Percentiles rank a stretch among this genome's conserved stretches.
phyloP scores from a whole-genome alignment of 2,113 vertebrate genomes.

The Aplodontia rufa region DNA sequence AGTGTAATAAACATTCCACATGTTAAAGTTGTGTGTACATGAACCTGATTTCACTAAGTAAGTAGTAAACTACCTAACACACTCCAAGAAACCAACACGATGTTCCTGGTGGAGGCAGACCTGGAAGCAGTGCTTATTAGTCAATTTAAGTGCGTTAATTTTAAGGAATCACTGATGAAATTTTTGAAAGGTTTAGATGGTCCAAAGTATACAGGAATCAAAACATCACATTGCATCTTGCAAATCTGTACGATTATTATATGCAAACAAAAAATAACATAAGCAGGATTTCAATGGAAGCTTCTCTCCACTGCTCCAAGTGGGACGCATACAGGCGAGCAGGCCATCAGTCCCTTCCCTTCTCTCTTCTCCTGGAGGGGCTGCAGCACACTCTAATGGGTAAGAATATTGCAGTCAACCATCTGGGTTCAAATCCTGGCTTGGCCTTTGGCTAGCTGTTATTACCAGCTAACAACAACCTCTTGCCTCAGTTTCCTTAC shows the following conservation, averaged over 20 bases:
- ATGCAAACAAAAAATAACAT: background rate
- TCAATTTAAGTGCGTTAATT: background rate
- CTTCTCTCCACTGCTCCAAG: background rate
- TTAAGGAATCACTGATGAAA: background rate
- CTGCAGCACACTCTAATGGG: background rate
- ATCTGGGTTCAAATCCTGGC: background rate
- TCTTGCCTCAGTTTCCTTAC: background rate
- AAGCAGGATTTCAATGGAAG: background rate
- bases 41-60: background rate
- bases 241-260: no score
- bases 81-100: no score
- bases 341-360: no score
- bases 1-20: background rate
- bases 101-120: no score
- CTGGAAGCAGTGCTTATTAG: background rate
- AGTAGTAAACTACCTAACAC: background rate
- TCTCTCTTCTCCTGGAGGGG: background rate
- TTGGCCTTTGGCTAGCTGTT: background rate
- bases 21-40: background rate
- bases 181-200: background rate
- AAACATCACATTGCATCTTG: background rate
- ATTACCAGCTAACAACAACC: background rate
- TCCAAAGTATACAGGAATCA: background rate
- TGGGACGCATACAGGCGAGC: no score
- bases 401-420: background rate